Evolutionary conservation across 2,797 vertebrate species (phyloP).

Genomic region (Crotalus adamanteus): DNA sequence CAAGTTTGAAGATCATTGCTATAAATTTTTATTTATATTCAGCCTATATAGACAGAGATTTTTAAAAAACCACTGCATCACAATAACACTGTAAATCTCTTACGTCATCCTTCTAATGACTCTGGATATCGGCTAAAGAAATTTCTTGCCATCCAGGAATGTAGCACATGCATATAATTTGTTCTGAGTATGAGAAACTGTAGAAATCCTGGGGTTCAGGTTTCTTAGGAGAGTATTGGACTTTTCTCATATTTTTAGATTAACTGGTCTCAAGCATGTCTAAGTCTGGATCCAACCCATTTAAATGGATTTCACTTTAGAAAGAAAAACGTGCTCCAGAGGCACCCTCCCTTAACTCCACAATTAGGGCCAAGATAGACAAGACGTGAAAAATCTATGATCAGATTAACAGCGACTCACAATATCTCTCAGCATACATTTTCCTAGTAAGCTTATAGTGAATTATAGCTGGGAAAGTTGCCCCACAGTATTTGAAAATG

Average conservation of each 20-base stretch:
- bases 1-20: neutral
- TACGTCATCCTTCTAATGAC: neutral
- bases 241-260: neutral
- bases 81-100: neutral
- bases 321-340: neutral
- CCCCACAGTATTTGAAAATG: slow-evolving; percentile 14
- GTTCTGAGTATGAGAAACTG: neutral
- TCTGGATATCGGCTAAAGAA: neutral
- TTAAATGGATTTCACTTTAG: neutral
- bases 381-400: neutral
- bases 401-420: neutral
- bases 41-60: neutral
- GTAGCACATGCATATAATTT: neutral
- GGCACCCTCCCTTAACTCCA: neutral
- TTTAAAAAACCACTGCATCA: neutral
- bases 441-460: neutral
- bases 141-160: neutral
- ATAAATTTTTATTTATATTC: neutral
- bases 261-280: neutral
- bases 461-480: slow-evolving; percentile 17
- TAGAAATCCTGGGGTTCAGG: neutral
- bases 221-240: neutral
- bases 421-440: neutral
- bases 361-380: neutral
- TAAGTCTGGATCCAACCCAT: neutral